These are phyloP conservation scores for Galaxias olidus DNA, from an alignment of 2,797 vertebrate species.

Conservation along the genomic window DNA sequence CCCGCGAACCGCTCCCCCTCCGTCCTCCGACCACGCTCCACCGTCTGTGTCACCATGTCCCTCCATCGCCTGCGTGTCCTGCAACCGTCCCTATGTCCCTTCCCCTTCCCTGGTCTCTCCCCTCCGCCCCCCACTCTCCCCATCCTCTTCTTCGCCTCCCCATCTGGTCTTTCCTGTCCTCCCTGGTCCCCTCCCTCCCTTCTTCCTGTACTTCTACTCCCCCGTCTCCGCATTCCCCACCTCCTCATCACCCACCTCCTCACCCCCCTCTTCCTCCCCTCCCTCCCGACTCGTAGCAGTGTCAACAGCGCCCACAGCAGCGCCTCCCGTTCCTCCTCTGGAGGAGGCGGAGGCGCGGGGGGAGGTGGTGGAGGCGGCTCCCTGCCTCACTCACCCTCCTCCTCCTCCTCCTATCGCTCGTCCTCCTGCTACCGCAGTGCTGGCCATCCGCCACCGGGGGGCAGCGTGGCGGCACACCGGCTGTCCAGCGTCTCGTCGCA, in stretches of 20 bases:
- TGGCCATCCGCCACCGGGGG: constrained; percentile 76
- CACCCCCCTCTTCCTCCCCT: constrained; percentile 20
- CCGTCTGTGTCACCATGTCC: neutral
- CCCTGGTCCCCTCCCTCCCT: constrained; percentile 2
- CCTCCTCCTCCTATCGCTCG: constrained; percentile 81
- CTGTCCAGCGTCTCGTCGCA: constrained; percentile 97
- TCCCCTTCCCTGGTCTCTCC: neutral
- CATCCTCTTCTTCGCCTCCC: no score
- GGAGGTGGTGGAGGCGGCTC: constrained; percentile 67
- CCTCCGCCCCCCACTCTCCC: neutral
- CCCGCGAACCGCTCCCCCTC: neutral
- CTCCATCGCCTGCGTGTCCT: constrained; percentile 4
- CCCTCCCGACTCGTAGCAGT: constrained; percentile 76
- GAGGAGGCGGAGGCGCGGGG: constrained; percentile 49
- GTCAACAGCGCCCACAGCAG: constrained; percentile 92
- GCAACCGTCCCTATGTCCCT: neutral
- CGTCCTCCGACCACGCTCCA: constrained; percentile 7
- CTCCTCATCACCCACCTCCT: constrained; percentile 10
- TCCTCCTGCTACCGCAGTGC: constrained; percentile 94
- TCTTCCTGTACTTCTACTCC: neutral
- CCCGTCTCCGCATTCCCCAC: neutral
- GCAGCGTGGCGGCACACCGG: constrained; percentile 79
- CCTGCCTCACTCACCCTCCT: constrained; percentile 90
- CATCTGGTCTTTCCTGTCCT: neutral
- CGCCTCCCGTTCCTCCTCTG: constrained; percentile 81